A percentile compares a stretch with the other conserved stretches of the same genome.
Conservation (phyloP, 1,140 invertebrate genomes). For the Drosophila subobscura region DNA sequence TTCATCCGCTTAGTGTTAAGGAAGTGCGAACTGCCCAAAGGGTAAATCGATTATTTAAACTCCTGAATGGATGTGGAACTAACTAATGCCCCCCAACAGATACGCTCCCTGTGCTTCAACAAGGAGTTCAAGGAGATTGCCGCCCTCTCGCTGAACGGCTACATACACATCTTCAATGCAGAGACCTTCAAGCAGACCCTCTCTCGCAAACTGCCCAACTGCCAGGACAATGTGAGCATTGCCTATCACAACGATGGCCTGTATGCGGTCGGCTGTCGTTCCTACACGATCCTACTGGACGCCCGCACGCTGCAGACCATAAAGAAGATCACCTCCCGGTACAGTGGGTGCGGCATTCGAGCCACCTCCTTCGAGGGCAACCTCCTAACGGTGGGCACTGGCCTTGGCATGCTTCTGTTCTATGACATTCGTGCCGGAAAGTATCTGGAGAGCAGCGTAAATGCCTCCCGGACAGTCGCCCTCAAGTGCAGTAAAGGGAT, state of each 20-base stretch:
- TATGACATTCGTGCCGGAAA: constrained; percentile 96
- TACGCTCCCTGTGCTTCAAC: constrained; percentile 95
- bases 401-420: constrained; percentile 95
- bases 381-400: constrained; percentile 96
- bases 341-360: constrained; percentile 93
- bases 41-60: constrained; percentile 61
- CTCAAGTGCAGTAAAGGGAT: constrained; percentile 95
- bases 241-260: constrained; percentile 91
- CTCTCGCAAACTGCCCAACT: constrained; percentile 93
- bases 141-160: constrained; percentile 96
- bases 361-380: constrained; percentile 95
- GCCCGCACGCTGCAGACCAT: constrained; percentile 92
- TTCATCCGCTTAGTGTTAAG: constrained; percentile 89
- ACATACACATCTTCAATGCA: constrained; percentile 96
- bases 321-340: constrained; percentile 89
- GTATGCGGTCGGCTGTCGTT: constrained; percentile 96
- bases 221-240: constrained; percentile 96
- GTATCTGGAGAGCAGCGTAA: constrained; percentile 95
- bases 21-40: constrained; percentile 88
- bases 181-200: constrained; percentile 93
- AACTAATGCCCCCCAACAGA: constrained; percentile 83
- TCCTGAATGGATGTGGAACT: too few species aligned
- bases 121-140: constrained; percentile 93
- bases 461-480: constrained; percentile 93
- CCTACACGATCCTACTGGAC: constrained; percentile 95